Evolutionary conservation across 2,888 invertebrate genomes (phyloP).

Genomic region (Drosophila stalkeri): DNA sequence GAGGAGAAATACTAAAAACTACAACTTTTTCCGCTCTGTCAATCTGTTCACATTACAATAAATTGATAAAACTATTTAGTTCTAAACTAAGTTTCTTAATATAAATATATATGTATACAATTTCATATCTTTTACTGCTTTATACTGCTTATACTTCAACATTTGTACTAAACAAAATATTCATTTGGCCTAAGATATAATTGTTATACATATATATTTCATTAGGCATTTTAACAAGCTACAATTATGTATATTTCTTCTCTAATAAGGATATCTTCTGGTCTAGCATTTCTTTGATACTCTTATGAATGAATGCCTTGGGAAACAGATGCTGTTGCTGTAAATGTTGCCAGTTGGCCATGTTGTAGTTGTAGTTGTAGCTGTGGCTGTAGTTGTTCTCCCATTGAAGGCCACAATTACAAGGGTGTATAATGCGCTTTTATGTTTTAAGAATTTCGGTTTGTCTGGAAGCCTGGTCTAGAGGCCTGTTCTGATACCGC

Average conservation of each 20-base stretch:
- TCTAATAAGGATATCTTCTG: slow-evolving; percentile 4
- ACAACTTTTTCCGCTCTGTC: slow-evolving; percentile 3
- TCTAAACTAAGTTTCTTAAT: neutral
- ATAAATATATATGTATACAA: neutral
- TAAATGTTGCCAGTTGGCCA: slow-evolving; percentile 7
- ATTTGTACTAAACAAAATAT: neutral
- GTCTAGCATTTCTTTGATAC: slow-evolving; percentile 5
- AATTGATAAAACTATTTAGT: slow-evolving; percentile 2
- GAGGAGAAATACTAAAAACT: neutral
- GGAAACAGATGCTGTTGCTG: slow-evolving; percentile 13
- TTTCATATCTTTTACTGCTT: neutral
- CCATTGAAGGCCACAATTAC: slow-evolving; percentile 65
- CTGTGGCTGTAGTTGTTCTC: slow-evolving; percentile 17
- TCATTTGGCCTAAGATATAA: neutral
- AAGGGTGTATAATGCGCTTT: slow-evolving; percentile 59
- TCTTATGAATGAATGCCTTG: neutral
- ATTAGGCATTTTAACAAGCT: neutral
- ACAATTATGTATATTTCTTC: neutral
- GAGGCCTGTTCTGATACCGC: slow-evolving; percentile 11
- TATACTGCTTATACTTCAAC: no score
- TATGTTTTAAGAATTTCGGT: slow-evolving; percentile 53
- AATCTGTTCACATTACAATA: neutral
- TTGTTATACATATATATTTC: neutral
- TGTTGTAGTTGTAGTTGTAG: slow-evolving; percentile 16
- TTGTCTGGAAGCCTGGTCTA: slow-evolving; percentile 3